Conservation (phyloP, 1,140 invertebrate genomes). For the Orchesella cincta region DNA sequence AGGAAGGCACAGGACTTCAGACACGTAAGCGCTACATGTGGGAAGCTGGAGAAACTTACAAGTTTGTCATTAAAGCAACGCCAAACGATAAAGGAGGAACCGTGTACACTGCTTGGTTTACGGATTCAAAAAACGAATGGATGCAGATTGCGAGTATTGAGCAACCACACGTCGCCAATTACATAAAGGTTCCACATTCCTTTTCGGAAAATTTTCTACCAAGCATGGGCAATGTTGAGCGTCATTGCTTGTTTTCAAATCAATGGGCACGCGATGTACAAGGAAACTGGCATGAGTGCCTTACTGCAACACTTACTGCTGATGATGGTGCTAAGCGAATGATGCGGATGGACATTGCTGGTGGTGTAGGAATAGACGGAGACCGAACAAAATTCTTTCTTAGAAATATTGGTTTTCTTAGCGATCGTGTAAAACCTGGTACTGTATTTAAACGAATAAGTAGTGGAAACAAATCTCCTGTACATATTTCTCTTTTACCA, state of each 20-base stretch:
- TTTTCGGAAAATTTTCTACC: conserved; percentile 48
- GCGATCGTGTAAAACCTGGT: neutral
- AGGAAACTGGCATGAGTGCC: conserved; percentile 41
- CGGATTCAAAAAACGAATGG: conserved; percentile 17
- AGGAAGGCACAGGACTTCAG: conserved; percentile 37
- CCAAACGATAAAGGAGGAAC: conserved; percentile 5
- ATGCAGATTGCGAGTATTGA: conserved; percentile 37
- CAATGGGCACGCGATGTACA: conserved; percentile 39
- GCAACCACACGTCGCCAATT: conserved; percentile 37
- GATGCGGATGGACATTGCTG: conserved; percentile 1
- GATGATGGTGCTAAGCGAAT: conserved; percentile 17
- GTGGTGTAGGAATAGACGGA: neutral
- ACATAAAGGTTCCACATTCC: conserved; percentile 32
- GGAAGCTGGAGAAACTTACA: conserved; percentile 26
- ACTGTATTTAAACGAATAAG: neutral
- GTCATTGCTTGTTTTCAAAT: conserved; percentile 35
- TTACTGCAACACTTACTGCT: conserved; percentile 34
- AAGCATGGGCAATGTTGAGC: conserved; percentile 37
- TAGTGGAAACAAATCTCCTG: neutral
- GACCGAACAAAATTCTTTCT: neutral
- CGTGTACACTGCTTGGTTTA: conserved; percentile 38
- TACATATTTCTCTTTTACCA: neutral
- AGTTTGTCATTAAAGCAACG: conserved; percentile 24
- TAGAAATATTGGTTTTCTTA: neutral
- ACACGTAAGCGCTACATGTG: conserved; percentile 29